Conservation (phyloP, 2,797 vertebrate genomes). For the Labeo calbasu region DNA sequence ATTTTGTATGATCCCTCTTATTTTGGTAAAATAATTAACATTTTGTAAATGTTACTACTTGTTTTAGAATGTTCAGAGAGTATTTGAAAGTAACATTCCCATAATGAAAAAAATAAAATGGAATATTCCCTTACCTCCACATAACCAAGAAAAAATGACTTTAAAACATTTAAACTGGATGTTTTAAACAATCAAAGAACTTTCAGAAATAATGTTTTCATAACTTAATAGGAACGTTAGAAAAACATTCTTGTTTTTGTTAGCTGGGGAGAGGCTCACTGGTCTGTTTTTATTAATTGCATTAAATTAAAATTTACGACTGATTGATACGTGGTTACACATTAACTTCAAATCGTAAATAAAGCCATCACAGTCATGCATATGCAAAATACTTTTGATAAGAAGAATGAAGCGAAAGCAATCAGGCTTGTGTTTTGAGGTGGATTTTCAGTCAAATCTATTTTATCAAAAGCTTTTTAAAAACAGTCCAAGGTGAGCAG, state of each 20-base stretch:
- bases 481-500: slow-evolving; percentile 54
- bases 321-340: background rate
- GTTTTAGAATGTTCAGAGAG: no score
- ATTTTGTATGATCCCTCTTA: no score
- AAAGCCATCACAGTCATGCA: slow-evolving; percentile 6
- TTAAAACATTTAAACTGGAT: no score
- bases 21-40: no score
- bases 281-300: background rate
- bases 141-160: no score
- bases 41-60: no score
- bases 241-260: background rate
- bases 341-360: slow-evolving; percentile 15
- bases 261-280: background rate
- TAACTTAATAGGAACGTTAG: background rate
- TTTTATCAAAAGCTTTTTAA: slow-evolving; percentile 74
- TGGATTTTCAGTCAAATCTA: slow-evolving; percentile 71
- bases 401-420: slow-evolving; percentile 55
- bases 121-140: no score
- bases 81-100: no score
- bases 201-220: no score
- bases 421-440: slow-evolving; percentile 72
- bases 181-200: no score
- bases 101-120: no score
- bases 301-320: background rate
- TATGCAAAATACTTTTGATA: slow-evolving; percentile 47